phyloP scores from a whole-genome alignment of 2,113 vertebrate genomes.

The Copsychus sechellarum region DNA sequence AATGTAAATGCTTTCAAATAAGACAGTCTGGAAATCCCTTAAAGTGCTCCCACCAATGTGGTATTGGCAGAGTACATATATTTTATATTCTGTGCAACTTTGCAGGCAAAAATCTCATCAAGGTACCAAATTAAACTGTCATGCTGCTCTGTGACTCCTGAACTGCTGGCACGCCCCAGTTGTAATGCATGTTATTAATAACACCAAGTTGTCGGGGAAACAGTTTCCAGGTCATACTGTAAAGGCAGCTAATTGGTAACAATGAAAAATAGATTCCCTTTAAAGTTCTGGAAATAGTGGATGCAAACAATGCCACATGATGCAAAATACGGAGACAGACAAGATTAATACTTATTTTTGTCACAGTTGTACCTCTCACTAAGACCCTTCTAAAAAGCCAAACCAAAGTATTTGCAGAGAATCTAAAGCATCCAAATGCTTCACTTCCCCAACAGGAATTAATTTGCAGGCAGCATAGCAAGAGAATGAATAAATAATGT shows the following conservation, averaged over 20 bases:
- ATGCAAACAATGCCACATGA: not conserved
- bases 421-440: not conserved
- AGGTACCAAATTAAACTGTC: constrained; percentile 65
- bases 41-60: not conserved
- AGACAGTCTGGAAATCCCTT: not conserved
- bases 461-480: not conserved
- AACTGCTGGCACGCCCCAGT: constrained; percentile 40
- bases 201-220: constrained; percentile 37
- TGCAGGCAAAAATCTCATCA: constrained; percentile 57
- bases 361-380: not conserved
- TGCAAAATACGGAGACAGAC: not conserved
- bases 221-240: constrained; percentile 54
- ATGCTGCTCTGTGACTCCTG: constrained; percentile 50
- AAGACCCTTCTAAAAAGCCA: not conserved
- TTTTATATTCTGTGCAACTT: constrained; percentile 51
- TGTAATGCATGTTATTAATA: constrained; percentile 64
- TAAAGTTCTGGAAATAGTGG: constrained; percentile 17
- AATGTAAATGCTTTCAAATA: not conserved
- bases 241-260: constrained; percentile 50
- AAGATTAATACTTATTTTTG: not conserved
- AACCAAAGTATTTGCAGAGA: not conserved
- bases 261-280: constrained; percentile 34
- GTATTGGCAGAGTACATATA: not conserved
- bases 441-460: not conserved
- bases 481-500: constrained; percentile 38